phyloP scores from a whole-genome alignment of 2,888 invertebrate species.

The Caenorhabditis panamensis region DNA sequence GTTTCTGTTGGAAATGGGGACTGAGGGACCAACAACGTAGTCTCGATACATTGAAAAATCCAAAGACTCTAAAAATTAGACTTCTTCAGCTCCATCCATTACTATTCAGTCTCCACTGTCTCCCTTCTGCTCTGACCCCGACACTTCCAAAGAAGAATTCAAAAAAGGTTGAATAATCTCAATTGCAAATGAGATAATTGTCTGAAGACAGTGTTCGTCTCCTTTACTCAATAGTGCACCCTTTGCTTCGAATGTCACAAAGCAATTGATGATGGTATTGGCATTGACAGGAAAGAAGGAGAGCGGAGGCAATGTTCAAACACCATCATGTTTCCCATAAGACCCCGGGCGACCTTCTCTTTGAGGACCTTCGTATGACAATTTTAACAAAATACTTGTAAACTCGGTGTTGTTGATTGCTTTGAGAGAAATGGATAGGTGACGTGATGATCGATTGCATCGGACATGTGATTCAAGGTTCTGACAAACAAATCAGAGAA shows the following conservation, averaged over 20 bases:
- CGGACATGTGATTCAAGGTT: background rate
- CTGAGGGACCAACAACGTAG: background rate
- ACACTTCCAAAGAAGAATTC: too few relatives aligned
- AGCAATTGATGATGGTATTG: slow-evolving; percentile 4
- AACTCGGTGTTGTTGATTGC: background rate
- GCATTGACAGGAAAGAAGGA: background rate
- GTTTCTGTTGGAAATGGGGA: background rate
- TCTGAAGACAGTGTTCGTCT: background rate
- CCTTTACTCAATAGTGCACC: background rate
- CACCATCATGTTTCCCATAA: background rate
- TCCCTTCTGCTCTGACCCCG: too few relatives aligned
- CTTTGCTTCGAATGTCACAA: slow-evolving; percentile 3
- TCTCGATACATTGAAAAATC: too few relatives aligned
- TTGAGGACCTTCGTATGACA: background rate
- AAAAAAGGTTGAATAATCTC: background rate
- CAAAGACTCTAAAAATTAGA: too few relatives aligned
- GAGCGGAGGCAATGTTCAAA: slow-evolving; percentile 6
- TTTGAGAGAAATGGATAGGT: background rate
- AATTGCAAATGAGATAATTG: background rate
- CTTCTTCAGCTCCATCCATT: too few relatives aligned
- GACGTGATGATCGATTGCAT: background rate
- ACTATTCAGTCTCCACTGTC: too few relatives aligned
- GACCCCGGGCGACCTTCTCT: background rate
- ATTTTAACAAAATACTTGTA: background rate
- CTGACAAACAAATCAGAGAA: background rate